Evolutionary conservation across 2,888 invertebrate species (phyloP), one percentile per base, ranked within the genome.

Genomic region (Salticus scenicus): DNA sequence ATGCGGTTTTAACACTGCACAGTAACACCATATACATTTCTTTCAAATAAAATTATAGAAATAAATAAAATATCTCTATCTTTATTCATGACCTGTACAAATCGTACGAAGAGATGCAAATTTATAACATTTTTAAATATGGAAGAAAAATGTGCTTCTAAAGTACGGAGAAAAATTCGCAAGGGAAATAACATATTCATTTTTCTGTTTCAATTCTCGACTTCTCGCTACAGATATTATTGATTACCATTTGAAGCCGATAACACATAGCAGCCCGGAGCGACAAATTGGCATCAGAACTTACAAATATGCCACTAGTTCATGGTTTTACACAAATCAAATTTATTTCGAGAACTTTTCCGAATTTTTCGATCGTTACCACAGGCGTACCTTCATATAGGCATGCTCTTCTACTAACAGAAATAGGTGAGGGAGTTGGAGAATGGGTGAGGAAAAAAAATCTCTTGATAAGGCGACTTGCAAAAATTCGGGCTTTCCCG

Each of bases 401-500:
- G 30, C 12, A 10, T 30, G 24, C 7, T 30, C 4, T 24, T 0
- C 14, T n/a, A 31, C 66, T 30, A 66, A 30, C 30, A 30, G 66
- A 30, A n/a, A 17, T 37, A 10, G 37, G 37, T 5, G 24, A 17
- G 51, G 51, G n/a, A 7, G 24, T 0, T 20, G 51, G 51, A 67
- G 27, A 80, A 67, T 33, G 17, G 28, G 10, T 33, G 12, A 30
- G n/a, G 17, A 66, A 72, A 66, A 72, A 72, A 27, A 31, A 10
- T 37, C 4, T 37, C 10, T 37, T 10, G 37, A 37, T 37, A 37
- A 37, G 37, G 37, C 37, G 37, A 37, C 37, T 37, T 7, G 37
- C 37, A 63, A 69, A 69, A 33, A 41, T 37, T 24, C 24, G 69
- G 57, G 57, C 69, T 57, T 74, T 27, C 64, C 81, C 24, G 72